phyloP scores from a whole-genome alignment of 1,140 invertebrate genomes.

The Papilio xuthus region DNA sequence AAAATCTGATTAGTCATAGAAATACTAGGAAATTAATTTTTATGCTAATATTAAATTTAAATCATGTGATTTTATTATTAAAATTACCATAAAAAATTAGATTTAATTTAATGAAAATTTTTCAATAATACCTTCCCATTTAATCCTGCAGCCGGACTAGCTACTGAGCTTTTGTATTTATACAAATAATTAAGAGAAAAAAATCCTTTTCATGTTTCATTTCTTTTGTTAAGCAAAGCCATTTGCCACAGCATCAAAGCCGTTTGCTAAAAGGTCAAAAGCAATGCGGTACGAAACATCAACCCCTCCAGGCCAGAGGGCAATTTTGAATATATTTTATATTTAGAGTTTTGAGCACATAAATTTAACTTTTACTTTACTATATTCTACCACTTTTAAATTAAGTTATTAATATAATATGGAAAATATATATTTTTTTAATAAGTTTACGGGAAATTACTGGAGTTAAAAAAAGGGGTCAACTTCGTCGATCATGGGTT shows the following conservation, averaged over 20 bases:
- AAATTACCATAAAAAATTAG: too few relatives aligned
- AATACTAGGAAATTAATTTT: too few relatives aligned
- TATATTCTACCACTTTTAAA: not conserved
- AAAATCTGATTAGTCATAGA: too few relatives aligned
- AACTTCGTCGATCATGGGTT: too few relatives aligned
- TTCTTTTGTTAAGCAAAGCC: constrained; percentile 4
- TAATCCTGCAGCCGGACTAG: not conserved
- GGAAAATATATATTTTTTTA: too few relatives aligned
- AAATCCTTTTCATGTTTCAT: not conserved
- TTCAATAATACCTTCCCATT: too few relatives aligned
- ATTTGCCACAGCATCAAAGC: constrained; percentile 7
- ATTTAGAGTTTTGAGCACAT: not conserved
- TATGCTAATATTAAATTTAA: too few relatives aligned
- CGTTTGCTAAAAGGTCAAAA: constrained; percentile 20
- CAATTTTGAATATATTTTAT: not conserved
- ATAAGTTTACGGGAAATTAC: too few relatives aligned
- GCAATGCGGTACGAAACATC: not conserved
- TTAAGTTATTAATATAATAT: too few relatives aligned
- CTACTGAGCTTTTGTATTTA: not conserved
- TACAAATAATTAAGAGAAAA: not conserved
- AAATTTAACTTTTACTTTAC: not conserved
- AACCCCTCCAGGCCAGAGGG: not conserved
- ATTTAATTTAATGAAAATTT: too few relatives aligned
- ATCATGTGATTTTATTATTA: too few relatives aligned
- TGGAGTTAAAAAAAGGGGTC: too few relatives aligned